Evolutionary conservation across 2,113 vertebrate genomes (phyloP).

Genomic region (Gorsachius goisagi): DNA sequence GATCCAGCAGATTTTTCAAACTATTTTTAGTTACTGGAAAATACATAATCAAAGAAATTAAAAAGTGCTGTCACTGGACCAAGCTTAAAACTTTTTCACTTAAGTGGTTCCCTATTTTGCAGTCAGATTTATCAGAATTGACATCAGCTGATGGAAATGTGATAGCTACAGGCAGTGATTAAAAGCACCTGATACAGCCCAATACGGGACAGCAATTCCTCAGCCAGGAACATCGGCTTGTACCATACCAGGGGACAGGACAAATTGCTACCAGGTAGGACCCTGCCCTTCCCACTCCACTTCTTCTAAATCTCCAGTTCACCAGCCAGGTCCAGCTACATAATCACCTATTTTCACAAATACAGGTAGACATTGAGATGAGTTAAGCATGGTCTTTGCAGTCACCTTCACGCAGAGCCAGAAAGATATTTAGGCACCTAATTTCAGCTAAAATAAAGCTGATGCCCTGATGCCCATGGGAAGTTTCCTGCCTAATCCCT

Average conservation of each 20-base stretch:
- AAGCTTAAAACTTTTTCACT: not conserved
- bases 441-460: not conserved
- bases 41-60: not conserved
- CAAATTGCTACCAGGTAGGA: not conserved
- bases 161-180: not conserved
- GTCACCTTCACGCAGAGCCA: not conserved
- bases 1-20: not conserved
- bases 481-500: not conserved
- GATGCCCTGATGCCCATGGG: not conserved
- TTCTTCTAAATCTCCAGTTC: not conserved
- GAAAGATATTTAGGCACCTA: not conserved
- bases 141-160: not conserved
- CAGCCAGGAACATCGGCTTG: not conserved
- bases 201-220: not conserved
- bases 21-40: not conserved
- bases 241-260: rapidly evolving
- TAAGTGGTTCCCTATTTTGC: not conserved
- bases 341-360: not conserved
- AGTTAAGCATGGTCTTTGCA: not conserved
- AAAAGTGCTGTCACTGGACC: not conserved
- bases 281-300: not conserved
- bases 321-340: not conserved
- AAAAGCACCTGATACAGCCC: not conserved
- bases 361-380: not conserved
- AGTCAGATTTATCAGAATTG: not conserved